These are phyloP conservation scores for Alcis repandata DNA, from an alignment of 2,888 invertebrate genomes.

Conservation along the genomic window DNA sequence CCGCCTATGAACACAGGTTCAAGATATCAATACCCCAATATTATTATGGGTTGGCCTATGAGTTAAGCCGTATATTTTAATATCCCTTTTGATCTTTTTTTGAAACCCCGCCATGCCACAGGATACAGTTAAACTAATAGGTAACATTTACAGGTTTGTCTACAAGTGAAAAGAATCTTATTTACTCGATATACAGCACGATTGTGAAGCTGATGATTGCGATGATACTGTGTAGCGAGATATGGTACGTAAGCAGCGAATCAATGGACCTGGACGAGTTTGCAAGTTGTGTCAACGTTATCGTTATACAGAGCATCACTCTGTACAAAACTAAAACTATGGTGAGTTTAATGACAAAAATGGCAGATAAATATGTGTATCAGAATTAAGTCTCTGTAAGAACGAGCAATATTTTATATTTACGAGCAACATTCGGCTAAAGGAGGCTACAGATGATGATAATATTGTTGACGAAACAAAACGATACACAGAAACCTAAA, in stretches of 20 bases:
- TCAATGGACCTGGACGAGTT: constrained; percentile 62
- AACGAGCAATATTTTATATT: too few species aligned
- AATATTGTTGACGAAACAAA: not conserved
- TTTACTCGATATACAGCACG: constrained; percentile 62
- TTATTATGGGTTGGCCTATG: too few species aligned
- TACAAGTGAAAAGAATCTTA: constrained; percentile 55
- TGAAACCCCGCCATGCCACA: too few species aligned
- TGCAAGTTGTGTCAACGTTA: constrained; percentile 64
- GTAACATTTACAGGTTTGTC: constrained; percentile 56
- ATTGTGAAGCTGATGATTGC: constrained; percentile 54
- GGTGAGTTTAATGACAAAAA: constrained; percentile 55
- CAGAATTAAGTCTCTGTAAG: too few species aligned
- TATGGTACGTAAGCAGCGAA: constrained; percentile 61
- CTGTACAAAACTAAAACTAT: constrained; percentile 66
- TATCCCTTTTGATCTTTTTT: too few species aligned
- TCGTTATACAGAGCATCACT: constrained; percentile 67
- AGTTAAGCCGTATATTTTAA: too few species aligned
- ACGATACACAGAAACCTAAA: not conserved
- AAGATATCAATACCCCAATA: too few species aligned
- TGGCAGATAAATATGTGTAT: too few species aligned
- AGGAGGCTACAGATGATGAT: too few species aligned
- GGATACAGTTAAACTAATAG: too few species aligned
- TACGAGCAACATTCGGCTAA: too few species aligned
- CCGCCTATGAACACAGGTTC: too few species aligned
- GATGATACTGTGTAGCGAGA: constrained; percentile 59